Evolutionary conservation across 2,888 invertebrate genomes (phyloP).

Genomic region (Lymantria monacha): DNA sequence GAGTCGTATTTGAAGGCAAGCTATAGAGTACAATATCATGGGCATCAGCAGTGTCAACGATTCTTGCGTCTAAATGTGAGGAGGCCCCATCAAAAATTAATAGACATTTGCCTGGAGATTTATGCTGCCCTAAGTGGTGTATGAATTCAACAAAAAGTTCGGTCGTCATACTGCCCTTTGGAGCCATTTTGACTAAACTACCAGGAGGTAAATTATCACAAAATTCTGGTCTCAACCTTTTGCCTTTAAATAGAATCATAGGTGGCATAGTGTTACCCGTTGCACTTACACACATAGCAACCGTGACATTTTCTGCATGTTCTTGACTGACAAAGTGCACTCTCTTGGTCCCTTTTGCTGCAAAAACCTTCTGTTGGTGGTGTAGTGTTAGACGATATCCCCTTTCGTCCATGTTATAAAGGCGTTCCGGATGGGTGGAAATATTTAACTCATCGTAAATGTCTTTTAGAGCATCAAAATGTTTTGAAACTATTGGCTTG

Average conservation of each 20-base stretch:
- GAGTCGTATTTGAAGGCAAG: neutral
- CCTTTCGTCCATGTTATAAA: slow-evolving; percentile 20
- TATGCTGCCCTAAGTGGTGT: slow-evolving; percentile 17
- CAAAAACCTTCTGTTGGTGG: slow-evolving; percentile 13
- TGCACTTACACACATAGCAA: neutral
- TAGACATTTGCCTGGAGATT: slow-evolving; percentile 17
- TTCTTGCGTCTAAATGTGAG: slow-evolving; percentile 1
- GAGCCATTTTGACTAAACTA: slow-evolving; percentile 4
- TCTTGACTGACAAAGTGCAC: neutral
- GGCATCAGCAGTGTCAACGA: slow-evolving; percentile 1
- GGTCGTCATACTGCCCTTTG: slow-evolving; percentile 8
- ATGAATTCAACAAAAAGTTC: slow-evolving; percentile 14
- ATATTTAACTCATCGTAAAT: slow-evolving; percentile 17
- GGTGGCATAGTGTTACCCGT: neutral
- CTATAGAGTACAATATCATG: slow-evolving; percentile 2
- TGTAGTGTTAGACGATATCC: slow-evolving; percentile 17
- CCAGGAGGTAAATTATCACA: slow-evolving; percentile 5
- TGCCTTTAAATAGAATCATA: slow-evolving; percentile 3
- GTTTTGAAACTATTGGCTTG: slow-evolving; percentile 10
- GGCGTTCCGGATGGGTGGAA: slow-evolving; percentile 7
- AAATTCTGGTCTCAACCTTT: slow-evolving; percentile 5
- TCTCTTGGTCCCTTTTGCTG: neutral
- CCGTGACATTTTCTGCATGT: neutral
- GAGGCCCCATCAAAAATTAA: too few species aligned
- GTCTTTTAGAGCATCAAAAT: slow-evolving; percentile 16